Percentiles rank a stretch among this genome's conserved stretches.
phyloP scores from a whole-genome alignment of 2,797 vertebrate genomes.

The Champsocephalus gunnari region DNA sequence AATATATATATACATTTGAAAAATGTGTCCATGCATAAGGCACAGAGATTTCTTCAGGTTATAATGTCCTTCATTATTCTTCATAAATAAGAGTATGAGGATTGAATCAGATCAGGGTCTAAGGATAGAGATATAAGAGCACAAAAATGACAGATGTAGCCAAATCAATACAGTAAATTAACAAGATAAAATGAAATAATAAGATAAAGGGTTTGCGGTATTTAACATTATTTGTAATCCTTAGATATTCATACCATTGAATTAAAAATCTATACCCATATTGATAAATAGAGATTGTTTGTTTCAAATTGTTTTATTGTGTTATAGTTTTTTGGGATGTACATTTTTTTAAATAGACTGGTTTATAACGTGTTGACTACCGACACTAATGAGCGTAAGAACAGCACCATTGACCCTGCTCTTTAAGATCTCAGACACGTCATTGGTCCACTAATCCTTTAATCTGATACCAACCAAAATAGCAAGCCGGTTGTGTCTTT shows the following conservation, averaged over 20 bases:
- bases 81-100: too few species aligned
- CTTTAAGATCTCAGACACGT: constrained; percentile 48
- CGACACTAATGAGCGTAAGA: neutral
- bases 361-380: neutral
- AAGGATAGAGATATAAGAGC: too few species aligned
- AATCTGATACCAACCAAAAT: constrained; percentile 60
- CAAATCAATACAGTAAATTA: too few species aligned
- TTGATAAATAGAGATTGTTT: neutral
- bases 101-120: too few species aligned
- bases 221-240: neutral
- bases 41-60: too few species aligned
- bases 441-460: constrained; percentile 64
- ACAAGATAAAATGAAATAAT: too few species aligned
- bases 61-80: too few species aligned
- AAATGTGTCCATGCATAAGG: too few species aligned
- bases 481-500: constrained; percentile 52
- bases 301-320: neutral
- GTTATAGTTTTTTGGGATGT: neutral
- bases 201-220: too few species aligned
- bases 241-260: too few species aligned
- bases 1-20: too few species aligned
- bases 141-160: too few species aligned
- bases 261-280: neutral
- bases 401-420: constrained; percentile 11
- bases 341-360: neutral